Evolutionary conservation across 1,140 invertebrate species (phyloP), one percentile per base, ranked within the genome.

Genomic region (Trichonephila clavipes): DNA sequence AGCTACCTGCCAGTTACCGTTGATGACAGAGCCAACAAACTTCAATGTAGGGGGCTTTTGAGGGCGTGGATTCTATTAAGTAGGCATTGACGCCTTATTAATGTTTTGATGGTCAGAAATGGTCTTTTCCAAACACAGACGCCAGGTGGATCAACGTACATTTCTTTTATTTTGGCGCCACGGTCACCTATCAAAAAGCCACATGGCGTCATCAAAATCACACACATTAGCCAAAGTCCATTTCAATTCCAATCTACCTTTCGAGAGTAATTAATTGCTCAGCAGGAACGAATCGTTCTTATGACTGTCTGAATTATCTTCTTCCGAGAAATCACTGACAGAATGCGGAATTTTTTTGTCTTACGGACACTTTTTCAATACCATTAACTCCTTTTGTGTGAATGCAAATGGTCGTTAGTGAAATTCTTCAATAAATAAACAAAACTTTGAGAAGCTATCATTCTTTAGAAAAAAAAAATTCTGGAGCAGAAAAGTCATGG

Each of bases 1-100:
- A 34, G 51, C 59, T 40, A 62, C 85, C 85, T 87, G 85, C 85
- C 85, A 87, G 85, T 61, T 87, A 87, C 85, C 85, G 85, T 64
- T 87, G 85, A 61, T 61, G 85, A 59, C 44, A 85, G 51, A 85
- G 58, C 82, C 58, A 85, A 85, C 85, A 87, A 58, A 87, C 85
- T 87, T 87, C 85, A 87, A 28, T 87, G 58, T 18, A 24, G 85
- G 85, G 85, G 85, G 51, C 85, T 87, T 28, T 85, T 12, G 58
- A 61, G 59, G 85, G 24, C 61, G 85, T 61, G 58, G 44, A 87
- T 62, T 87, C 59, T 87, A 87, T 62, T 61, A 87, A 87, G 59
- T 87, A 61, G 59, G 85, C 59, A 62, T 61, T 61, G 59, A 62
- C 85, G 85, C 85, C 85, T 87, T 87, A 61, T 87, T 87, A 87